Evolutionary conservation across 2,888 invertebrate species (phyloP).

Genomic region (Cheilosia vulpina): DNA sequence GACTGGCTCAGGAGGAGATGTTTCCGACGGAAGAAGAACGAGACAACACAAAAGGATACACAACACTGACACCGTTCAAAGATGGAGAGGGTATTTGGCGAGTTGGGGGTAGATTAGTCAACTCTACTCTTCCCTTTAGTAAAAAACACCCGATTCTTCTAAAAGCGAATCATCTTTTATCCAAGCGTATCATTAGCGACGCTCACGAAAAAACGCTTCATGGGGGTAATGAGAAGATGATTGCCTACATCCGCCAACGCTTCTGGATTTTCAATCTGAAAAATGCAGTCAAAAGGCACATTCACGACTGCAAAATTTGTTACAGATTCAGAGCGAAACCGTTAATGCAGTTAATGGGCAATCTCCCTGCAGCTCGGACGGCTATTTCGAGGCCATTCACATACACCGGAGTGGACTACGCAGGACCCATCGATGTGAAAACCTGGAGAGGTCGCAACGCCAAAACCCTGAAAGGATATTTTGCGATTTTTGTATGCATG

Average conservation of each 20-base stretch:
- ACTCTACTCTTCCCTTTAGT: not conserved
- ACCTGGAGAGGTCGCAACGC: too few relatives aligned
- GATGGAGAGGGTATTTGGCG: not conserved
- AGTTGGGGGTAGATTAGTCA: not conserved
- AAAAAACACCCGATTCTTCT: not conserved
- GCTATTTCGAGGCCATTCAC: not conserved
- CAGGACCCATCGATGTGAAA: too few relatives aligned
- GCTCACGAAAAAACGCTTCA: not conserved
- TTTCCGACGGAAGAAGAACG: not conserved
- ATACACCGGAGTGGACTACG: not conserved
- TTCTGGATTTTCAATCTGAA: not conserved
- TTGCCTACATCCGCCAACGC: not conserved
- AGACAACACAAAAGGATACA: not conserved
- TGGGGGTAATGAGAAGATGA: not conserved
- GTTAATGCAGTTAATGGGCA: conserved; percentile 75
- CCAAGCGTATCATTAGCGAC: not conserved
- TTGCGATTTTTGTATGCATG: not conserved
- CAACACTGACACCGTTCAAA: not conserved
- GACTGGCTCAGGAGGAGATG: not conserved
- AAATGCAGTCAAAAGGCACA: not conserved
- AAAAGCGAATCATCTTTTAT: not conserved
- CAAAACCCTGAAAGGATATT: conserved; percentile 48
- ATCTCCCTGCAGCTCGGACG: conserved; percentile 25
- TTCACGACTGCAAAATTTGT: conserved; percentile 12
- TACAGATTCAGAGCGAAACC: not conserved